Conservation (phyloP, 2,113 vertebrate species). For the mouse (Mus musculus) region DNA sequence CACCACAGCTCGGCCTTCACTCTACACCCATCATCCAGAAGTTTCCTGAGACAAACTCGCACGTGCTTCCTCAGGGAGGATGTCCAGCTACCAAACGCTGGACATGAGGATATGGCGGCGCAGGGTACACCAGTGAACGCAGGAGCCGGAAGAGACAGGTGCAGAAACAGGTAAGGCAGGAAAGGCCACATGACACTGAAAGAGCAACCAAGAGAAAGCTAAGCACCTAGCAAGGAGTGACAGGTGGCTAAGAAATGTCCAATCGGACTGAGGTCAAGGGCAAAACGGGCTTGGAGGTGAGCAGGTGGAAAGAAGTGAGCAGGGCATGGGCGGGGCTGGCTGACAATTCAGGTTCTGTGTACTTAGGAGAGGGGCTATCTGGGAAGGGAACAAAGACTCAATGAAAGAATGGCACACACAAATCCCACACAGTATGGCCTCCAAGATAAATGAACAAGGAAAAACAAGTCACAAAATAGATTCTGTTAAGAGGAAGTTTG, state of each 20-base stretch:
- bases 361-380: background rate
- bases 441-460: background rate
- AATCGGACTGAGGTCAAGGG: background rate
- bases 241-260: background rate
- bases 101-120: accelerated
- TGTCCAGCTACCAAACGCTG: background rate
- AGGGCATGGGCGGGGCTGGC: background rate
- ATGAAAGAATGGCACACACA: background rate
- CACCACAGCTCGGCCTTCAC: background rate
- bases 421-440: background rate
- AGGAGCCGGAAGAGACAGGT: background rate
- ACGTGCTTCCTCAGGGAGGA: background rate
- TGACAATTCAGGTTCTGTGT: background rate
- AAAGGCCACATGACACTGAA: background rate
- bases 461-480: background rate
- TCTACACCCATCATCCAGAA: background rate
- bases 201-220: background rate
- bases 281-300: background rate
- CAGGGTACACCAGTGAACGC: accelerated
- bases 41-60: background rate
- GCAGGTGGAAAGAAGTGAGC: background rate
- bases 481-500: background rate
- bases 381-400: background rate
- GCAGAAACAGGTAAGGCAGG: too few species aligned
- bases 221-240: background rate